These are phyloP conservation scores for Callimorpha dominula DNA, from an alignment of 2,888 invertebrate genomes.

Conservation along the genomic window DNA sequence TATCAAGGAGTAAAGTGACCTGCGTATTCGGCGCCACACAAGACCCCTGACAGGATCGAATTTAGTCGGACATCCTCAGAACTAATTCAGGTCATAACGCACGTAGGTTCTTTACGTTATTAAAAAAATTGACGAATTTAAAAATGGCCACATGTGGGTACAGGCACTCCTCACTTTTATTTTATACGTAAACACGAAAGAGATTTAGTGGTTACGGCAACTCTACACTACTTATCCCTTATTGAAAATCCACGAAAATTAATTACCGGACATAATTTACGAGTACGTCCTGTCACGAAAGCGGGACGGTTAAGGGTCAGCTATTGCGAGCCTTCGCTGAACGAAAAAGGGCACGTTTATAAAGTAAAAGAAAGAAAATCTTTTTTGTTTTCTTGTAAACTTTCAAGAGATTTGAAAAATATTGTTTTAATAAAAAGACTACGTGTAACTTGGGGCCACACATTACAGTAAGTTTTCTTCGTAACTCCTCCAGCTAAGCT, in stretches of 20 bases:
- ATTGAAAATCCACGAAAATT: constrained; percentile 50
- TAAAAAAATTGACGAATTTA: not conserved
- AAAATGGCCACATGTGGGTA: not conserved
- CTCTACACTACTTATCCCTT: constrained; percentile 43
- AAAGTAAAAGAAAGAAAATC: not conserved
- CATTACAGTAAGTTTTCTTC: no score
- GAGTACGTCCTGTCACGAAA: constrained; percentile 43
- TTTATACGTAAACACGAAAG: constrained; percentile 10
- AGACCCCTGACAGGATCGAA: no score
- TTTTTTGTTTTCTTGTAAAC: no score
- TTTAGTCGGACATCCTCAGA: no score
- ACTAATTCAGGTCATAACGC: no score
- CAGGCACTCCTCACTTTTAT: not conserved
- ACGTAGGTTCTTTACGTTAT: no score
- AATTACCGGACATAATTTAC: constrained; percentile 52
- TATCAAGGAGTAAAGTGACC: no score
- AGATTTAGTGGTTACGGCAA: constrained; percentile 16
- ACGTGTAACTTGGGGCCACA: no score
- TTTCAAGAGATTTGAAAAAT: no score
- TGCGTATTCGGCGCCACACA: no score
- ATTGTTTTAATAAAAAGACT: no score
- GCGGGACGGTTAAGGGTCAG: constrained; percentile 45
- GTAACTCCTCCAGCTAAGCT: no score
- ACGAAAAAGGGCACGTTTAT: not conserved
- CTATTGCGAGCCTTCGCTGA: constrained; percentile 36